phyloP scores from a whole-genome alignment of 2,797 vertebrate genomes.

The Naso thynnoides region DNA sequence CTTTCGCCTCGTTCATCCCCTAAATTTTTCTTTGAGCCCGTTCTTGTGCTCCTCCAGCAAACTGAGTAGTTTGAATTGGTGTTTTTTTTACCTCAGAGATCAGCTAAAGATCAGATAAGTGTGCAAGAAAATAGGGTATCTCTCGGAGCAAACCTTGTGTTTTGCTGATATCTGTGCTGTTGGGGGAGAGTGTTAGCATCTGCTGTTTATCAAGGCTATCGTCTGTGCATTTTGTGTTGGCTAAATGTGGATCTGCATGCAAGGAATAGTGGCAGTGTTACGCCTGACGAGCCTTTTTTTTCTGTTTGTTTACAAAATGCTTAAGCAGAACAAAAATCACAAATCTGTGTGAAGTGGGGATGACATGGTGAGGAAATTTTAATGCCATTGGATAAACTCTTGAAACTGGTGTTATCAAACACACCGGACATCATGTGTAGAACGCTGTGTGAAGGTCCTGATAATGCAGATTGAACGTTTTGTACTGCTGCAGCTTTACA shows the following conservation, averaged over 20 bases:
- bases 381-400: too few relatives aligned
- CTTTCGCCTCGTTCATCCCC: background rate
- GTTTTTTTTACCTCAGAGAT: background rate
- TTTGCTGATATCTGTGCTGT: constrained; percentile 11
- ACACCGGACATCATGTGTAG: too few relatives aligned
- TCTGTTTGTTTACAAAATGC: constrained; percentile 4
- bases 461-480: too few relatives aligned
- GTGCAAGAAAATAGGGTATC: background rate
- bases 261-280: background rate
- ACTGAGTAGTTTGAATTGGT: background rate
- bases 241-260: background rate
- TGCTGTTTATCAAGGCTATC: constrained; percentile 15
- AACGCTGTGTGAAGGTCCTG: too few relatives aligned
- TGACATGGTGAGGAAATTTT: too few relatives aligned
- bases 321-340: too few relatives aligned
- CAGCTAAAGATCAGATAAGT: background rate
- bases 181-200: background rate
- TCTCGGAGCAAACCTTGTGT: background rate
- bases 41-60: background rate
- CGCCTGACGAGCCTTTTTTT: background rate
- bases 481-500: too few relatives aligned
- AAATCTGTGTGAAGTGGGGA: too few relatives aligned
- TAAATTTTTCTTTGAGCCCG: constrained; percentile 35
- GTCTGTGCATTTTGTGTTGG: background rate
- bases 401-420: too few relatives aligned